phyloP scores from a whole-genome alignment of 2,797 vertebrate species.

The Paedocypris micromegethes region DNA sequence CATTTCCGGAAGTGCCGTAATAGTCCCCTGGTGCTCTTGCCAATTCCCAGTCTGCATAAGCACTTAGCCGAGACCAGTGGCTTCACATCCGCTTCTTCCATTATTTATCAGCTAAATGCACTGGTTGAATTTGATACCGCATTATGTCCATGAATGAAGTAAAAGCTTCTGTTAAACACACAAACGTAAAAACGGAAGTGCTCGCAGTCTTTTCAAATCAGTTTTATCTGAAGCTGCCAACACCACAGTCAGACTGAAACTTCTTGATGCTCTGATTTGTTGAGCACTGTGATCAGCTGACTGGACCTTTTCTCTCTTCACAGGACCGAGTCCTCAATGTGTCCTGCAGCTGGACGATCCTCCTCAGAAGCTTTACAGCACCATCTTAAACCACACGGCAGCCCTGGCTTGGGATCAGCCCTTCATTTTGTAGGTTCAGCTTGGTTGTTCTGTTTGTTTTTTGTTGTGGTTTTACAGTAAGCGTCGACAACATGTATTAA shows the following conservation, averaged over 20 bases:
- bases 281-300: neutral
- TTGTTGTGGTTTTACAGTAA: no score
- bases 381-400: slow-evolving; percentile 65
- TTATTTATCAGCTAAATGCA: slow-evolving; percentile 25
- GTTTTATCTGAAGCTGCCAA: no score
- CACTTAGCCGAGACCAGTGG: slow-evolving; percentile 15
- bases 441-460: neutral
- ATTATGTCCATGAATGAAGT: no score
- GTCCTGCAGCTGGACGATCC: slow-evolving; percentile 81
- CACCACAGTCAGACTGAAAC: no score
- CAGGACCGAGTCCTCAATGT: slow-evolving; percentile 73
- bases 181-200: no score
- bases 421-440: slow-evolving; percentile 84
- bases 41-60: slow-evolving; percentile 15
- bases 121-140: no score
- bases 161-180: no score
- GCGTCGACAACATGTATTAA: no score
- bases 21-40: slow-evolving; percentile 22
- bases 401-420: slow-evolving; percentile 85
- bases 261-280: no score
- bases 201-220: no score
- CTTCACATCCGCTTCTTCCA: slow-evolving; percentile 37
- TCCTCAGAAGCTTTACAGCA: slow-evolving; percentile 78
- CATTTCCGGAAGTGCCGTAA: slow-evolving; percentile 33
- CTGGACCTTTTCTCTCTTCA: slow-evolving; percentile 53